Base-by-base conservation (phyloP, 2,888 invertebrate genomes). In the Drosophila nr. perissopoda region DNA sequence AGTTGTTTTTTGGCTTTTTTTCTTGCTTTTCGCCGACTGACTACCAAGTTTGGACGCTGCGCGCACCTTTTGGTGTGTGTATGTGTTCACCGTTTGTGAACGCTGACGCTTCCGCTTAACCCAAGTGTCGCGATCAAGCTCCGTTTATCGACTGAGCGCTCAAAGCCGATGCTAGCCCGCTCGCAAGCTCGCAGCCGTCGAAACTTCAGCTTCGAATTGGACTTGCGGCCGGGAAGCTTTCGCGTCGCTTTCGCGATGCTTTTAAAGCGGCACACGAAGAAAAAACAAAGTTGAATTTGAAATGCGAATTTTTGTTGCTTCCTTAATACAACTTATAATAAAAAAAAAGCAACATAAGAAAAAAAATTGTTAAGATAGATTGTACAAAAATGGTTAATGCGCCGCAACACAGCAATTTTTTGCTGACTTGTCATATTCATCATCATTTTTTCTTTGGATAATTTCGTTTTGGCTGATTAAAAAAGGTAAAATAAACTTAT, bases 101-200 rank as follows among this genome's bases (percentile, higher is more conserved):
- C 51, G 76, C 60, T 62, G 34, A 51, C 68, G 76, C 64, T 71
- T 80, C 82, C 90, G 90, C 90, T 83, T 78, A 66, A 85, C 71
- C 65, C 87, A 86, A 88, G 87, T 91, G 76, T 78, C 78, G 89
- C 83, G 91, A 75, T 73, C 92, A 85, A 90, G 91, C 87, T 89
- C 73, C 89, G 85, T 87, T 83, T 83, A 71, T 78, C 85, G 90
- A 90, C 92, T 90, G 91, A 90, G 72, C 81, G 70, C 72, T 63
- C 59, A 74, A 69, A 65, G 49, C 56, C 58, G 53, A 57, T 54
- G 65, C 51, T 63, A 62, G 61, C 63, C 66, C 73, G 78, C 89
- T 89, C 78, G 91, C 88, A 90, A 87, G 87, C 87, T 87, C 65
- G 54, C 27, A 38, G 51, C 42, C 62, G 56, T 49, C 59, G 48